Conservation (phyloP, 2,113 vertebrate species). For the Zosterops pallidus region DNA sequence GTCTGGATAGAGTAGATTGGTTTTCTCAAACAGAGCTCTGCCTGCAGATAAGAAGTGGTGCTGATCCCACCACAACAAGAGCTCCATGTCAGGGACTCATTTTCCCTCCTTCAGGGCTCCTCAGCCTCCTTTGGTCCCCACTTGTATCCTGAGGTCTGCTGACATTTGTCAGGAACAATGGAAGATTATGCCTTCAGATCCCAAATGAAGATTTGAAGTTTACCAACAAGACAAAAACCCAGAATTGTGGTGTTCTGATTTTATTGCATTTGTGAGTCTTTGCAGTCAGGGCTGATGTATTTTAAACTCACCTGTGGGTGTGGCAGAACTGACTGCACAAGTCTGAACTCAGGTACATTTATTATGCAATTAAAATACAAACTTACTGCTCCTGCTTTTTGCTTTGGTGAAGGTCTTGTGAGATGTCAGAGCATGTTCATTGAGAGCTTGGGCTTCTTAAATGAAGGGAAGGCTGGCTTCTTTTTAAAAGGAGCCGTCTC, state of each 20-base stretch:
- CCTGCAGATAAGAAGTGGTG: not conserved
- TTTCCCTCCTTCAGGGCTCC: not conserved
- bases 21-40: not conserved
- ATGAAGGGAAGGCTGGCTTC: not conserved
- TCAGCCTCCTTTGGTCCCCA: not conserved
- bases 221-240: not conserved
- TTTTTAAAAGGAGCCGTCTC: not conserved
- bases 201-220: not conserved
- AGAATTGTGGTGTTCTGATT: not conserved
- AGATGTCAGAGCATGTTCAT: not conserved
- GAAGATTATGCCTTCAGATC: not conserved
- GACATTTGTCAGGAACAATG: not conserved
- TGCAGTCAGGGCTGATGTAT: not conserved
- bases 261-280: not conserved
- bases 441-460: not conserved
- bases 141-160: not conserved
- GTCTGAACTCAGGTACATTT: not conserved
- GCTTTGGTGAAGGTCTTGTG: not conserved
- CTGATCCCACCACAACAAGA: not conserved
- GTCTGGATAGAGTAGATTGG: fast-evolving
- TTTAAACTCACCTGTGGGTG: not conserved
- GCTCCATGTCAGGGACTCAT: fast-evolving
- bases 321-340: slow-evolving; percentile 9
- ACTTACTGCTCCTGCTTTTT: not conserved
- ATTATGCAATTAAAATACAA: not conserved